Conservation (phyloP, 2,888 invertebrate genomes). For the Dioctria rufipes region DNA sequence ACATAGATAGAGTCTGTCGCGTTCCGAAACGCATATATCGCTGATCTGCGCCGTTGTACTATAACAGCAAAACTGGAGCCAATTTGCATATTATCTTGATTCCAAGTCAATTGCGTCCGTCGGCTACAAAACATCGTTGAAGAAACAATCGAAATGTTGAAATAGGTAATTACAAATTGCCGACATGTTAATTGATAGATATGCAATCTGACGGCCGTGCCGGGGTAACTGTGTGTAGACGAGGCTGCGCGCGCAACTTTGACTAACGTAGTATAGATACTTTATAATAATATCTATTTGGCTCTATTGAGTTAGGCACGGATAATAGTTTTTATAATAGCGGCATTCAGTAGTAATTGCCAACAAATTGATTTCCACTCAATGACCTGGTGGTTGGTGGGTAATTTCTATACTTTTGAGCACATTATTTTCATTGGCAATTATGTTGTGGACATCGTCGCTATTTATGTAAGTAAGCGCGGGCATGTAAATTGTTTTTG, state of each 20-base stretch:
- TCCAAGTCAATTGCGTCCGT: constrained; percentile 41
- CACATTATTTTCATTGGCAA: constrained; percentile 8
- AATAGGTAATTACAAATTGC: constrained; percentile 52
- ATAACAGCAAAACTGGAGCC: constrained; percentile 29
- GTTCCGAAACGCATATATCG: constrained; percentile 13
- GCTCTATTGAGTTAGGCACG: background rate
- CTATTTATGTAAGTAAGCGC: background rate
- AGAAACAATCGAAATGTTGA: constrained; percentile 51
- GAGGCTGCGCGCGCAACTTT: background rate
- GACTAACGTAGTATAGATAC: background rate
- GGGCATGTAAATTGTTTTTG: no score
- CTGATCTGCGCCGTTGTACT: background rate
- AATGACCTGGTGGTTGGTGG: background rate
- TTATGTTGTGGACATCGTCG: background rate
- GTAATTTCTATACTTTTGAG: constrained; percentile 22
- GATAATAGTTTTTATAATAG: constrained; percentile 15
- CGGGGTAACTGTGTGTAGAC: no score
- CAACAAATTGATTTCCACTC: constrained; percentile 44
- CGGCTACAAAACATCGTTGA: constrained; percentile 5
- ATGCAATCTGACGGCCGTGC: constrained; percentile 29
- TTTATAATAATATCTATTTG: background rate
- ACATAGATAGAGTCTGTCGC: background rate
- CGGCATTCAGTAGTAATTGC: constrained; percentile 24
- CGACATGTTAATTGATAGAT: constrained; percentile 52
- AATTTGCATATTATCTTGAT: constrained; percentile 51